Base-by-base conservation (phyloP, 2,797 vertebrate genomes). In the Gymnopithys bicolor region DNA sequence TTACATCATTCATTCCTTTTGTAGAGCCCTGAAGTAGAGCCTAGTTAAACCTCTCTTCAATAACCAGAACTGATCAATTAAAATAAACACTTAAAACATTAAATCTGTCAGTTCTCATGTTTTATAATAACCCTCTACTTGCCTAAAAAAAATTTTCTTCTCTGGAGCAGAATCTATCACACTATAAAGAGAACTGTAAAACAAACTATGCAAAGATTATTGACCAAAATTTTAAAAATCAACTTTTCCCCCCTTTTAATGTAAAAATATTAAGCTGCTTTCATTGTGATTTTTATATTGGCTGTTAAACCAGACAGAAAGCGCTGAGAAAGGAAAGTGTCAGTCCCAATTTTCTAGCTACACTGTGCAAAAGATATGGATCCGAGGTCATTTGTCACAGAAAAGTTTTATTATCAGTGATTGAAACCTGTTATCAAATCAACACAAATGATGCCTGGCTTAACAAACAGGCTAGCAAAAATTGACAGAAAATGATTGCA, bases 361-460 rank as follows among this genome's bases (percentile, higher is more conserved):
- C 0, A 84, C 16, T 41, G 30, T 19, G 35, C 73, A 87, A 70
- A n/a, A 93, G 85, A 73, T 79, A 87, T 1, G 11, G 66, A 86
- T 88, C 69, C 79, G 63, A 81, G 70, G 84, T 94, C 74, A 94
- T 46, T 52, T 93, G 67, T 69, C 49, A 16, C 55, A 90, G 66
- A n/a, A 74, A 91, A 91, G 82, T 89, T 92, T 71, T 86, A 93
- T 95, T 87, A 92, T 41, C 67, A 46, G 79, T 46, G 84, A 94
- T 84, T 91, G 89, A 93, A 95, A 94, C 91, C 79, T 68, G 84
- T 94, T 96, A 94, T 87, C 87, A 93, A 92, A 90, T 90, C 94
- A 91, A 70, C 66, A 62, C 75, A 86, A 84, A 91, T 5, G 10
- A 90, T 58, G 77, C 63, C 85, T 88, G 85, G 21, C 79, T 88